phyloP scores from a whole-genome alignment of 2,113 vertebrate genomes.

The Bambusicola thoracicus region DNA sequence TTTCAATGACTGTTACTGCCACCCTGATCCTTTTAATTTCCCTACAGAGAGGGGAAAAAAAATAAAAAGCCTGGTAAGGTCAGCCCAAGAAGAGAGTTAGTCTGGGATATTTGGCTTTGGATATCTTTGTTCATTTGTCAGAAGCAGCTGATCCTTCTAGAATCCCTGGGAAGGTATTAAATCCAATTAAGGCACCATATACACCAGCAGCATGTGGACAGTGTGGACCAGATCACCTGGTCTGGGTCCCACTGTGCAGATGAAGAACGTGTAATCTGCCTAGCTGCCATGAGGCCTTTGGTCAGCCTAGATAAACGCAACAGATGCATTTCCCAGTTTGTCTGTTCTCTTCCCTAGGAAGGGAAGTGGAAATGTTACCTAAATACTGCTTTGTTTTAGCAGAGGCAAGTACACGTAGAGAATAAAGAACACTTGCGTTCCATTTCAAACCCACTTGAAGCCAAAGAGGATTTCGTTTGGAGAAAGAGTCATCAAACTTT shows the following conservation, averaged over 20 bases:
- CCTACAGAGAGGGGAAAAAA: not conserved
- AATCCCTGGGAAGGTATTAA: not conserved
- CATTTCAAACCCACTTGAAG: not conserved
- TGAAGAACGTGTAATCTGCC: not conserved
- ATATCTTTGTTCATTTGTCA: accelerated
- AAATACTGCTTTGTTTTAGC: not conserved
- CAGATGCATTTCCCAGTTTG: not conserved
- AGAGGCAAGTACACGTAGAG: not conserved
- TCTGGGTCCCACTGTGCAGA: not conserved
- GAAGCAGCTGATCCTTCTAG: not conserved
- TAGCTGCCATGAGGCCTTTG: not conserved
- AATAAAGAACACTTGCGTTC: not conserved
- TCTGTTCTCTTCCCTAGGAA: not conserved
- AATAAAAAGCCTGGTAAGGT: not conserved
- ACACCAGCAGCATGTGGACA: not conserved
- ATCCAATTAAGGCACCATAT: not conserved
- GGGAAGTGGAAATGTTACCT: not conserved
- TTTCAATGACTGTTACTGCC: not conserved
- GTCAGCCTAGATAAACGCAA: not conserved
- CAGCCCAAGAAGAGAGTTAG: not conserved
- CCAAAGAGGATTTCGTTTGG: not conserved
- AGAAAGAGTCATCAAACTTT: not conserved
- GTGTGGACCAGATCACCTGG: not conserved
- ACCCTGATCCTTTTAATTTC: not conserved
- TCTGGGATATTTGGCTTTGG: not conserved